Conservation (phyloP, 2,888 invertebrate genomes). For the Octonoba sinensis region DNA sequence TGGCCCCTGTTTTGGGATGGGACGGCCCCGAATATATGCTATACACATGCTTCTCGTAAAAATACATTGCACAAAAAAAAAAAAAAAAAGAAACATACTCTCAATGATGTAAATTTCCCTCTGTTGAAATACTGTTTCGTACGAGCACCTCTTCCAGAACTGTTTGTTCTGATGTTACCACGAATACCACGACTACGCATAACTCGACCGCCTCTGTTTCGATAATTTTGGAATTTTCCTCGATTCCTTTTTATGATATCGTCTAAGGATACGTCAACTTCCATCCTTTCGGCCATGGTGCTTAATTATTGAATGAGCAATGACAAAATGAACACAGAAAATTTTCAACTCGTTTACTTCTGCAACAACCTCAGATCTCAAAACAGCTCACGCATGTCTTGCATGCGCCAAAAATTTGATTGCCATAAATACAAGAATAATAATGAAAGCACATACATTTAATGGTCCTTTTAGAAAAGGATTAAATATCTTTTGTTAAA, state of each 20-base stretch:
- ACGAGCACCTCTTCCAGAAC: slow-evolving; percentile 73
- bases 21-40: no score
- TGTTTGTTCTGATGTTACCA: slow-evolving; percentile 70
- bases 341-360: no score
- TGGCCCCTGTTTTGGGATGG: no score
- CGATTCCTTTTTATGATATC: slow-evolving; percentile 90
- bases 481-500: no score
- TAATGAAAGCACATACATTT: no score
- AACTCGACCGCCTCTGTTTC: slow-evolving; percentile 71
- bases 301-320: neutral
- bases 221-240: slow-evolving; percentile 74
- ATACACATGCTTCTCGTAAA: no score
- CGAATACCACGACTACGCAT: slow-evolving; percentile 46
- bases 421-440: neutral
- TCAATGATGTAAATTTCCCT: slow-evolving; percentile 70
- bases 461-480: no score
- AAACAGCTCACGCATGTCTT: neutral
- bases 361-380: neutral
- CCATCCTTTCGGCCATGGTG: slow-evolving; percentile 90
- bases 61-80: no score
- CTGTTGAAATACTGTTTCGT: slow-evolving; percentile 69
- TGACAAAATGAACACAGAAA: neutral
- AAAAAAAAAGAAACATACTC: slow-evolving; percentile 80
- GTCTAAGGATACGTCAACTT: slow-evolving; percentile 90
- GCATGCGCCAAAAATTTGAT: slow-evolving; percentile 2